phyloP scores from a whole-genome alignment of 2,797 vertebrate species.

The Melanogrammus aeglefinus region DNA sequence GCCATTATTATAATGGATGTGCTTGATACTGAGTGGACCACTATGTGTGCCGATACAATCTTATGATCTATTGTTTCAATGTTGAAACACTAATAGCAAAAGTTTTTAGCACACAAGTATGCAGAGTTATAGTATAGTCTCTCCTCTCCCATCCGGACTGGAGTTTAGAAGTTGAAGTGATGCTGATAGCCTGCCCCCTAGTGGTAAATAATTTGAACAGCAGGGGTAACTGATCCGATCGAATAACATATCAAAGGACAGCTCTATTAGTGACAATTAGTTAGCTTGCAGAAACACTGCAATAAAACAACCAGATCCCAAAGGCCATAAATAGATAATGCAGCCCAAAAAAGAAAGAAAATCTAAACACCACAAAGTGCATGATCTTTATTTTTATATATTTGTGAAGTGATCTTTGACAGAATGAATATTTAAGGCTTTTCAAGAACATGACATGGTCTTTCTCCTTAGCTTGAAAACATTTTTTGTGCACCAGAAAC shows the following conservation, averaged over 20 bases:
- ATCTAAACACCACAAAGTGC: constrained; percentile 46
- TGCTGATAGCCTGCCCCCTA: constrained; percentile 17
- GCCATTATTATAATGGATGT: neutral
- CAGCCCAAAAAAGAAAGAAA: neutral
- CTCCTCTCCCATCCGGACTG: neutral
- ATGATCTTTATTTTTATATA: constrained; percentile 61
- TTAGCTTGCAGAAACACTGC: neutral
- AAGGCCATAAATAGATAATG: neutral
- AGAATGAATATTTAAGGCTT: constrained; percentile 49
- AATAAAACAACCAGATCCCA: neutral
- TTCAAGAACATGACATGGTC: neutral
- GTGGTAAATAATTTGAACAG: constrained; percentile 17
- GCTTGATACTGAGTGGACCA: too few relatives aligned
- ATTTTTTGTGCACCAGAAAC: constrained; percentile 18
- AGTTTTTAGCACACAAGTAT: neutral
- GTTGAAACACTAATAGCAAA: neutral
- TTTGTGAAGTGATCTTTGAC: constrained; percentile 42
- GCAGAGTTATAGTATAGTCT: neutral
- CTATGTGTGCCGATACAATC: neutral
- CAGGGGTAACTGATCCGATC: neutral
- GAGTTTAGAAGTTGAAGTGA: neutral
- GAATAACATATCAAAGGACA: neutral
- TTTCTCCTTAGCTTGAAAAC: constrained; percentile 25
- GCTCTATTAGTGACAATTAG: neutral
- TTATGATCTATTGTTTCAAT: neutral